Evolutionary conservation across 2,113 vertebrate species (phyloP).

Genomic region (Anseranas semipalmata): DNA sequence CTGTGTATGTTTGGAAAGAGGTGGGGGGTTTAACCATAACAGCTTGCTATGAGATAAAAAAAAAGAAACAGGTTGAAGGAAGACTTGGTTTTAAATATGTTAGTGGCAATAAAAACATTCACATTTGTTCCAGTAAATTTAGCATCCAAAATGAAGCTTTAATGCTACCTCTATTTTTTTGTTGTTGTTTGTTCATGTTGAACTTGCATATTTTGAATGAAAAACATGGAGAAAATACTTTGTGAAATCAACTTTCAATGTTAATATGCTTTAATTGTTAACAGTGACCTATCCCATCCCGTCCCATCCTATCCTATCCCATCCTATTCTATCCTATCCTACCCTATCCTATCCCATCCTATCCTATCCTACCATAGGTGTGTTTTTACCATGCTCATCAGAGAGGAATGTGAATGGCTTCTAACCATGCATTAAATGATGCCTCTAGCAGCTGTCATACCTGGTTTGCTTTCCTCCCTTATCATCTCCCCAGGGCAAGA

Average conservation of each 20-base stretch:
- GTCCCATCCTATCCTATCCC: not conserved
- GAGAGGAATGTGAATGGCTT: not conserved
- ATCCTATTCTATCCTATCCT: not conserved
- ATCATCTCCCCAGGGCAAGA: conserved; percentile 16
- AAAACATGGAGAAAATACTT: not conserved
- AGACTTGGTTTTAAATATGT: conserved; percentile 2
- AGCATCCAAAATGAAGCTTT: not conserved
- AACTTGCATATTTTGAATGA: not conserved
- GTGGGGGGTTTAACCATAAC: not conserved
- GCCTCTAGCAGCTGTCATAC: conserved; percentile 10
- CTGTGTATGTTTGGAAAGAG: not conserved
- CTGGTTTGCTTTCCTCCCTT: not conserved
- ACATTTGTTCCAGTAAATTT: conserved; percentile 16
- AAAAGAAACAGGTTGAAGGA: not conserved
- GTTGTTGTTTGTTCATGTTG: not conserved
- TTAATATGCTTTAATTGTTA: not conserved
- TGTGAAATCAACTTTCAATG: not conserved
- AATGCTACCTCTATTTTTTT: not conserved
- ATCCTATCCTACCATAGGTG: not conserved
- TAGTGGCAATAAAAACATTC: not conserved
- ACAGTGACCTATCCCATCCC: not conserved
- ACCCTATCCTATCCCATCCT: accelerated
- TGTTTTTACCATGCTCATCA: not conserved
- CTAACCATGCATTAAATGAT: not conserved
- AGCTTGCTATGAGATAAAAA: not conserved